Evolutionary conservation across 2,888 invertebrate species (phyloP).

Genomic region (Ceramica pisi): DNA sequence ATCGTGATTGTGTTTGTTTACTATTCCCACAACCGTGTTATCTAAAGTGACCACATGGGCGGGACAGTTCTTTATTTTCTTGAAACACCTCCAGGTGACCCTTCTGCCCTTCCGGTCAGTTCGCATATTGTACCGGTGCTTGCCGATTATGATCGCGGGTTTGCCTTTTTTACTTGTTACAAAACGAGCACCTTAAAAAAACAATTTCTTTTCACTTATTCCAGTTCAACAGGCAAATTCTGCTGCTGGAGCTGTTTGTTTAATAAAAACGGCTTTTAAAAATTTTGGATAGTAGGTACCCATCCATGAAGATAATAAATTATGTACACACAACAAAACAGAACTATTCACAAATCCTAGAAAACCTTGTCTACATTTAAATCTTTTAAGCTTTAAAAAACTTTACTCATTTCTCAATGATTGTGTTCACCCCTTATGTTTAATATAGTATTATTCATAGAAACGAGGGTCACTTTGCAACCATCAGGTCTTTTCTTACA

Average conservation of each 20-base stretch:
- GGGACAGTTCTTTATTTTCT: slow-evolving; percentile 32
- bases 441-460: slow-evolving; percentile 22
- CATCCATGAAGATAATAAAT: background rate
- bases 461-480: slow-evolving; percentile 41
- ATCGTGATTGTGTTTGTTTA: slow-evolving; percentile 36
- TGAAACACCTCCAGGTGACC: slow-evolving; percentile 36
- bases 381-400: background rate
- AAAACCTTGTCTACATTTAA: background rate
- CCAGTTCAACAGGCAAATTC: background rate
- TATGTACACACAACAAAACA: background rate
- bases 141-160: slow-evolving; percentile 34
- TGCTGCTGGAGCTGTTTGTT: background rate
- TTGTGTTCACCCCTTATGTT: slow-evolving; percentile 36
- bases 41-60: slow-evolving; percentile 39
- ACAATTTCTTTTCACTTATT: background rate
- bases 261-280: slow-evolving; percentile 8
- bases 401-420: slow-evolving; percentile 13
- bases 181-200: slow-evolving; percentile 33
- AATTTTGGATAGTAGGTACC: background rate
- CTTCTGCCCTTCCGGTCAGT: slow-evolving; percentile 34
- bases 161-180: slow-evolving; percentile 37
- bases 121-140: slow-evolving; percentile 41
- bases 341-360: background rate
- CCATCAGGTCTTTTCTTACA: slow-evolving; percentile 28
- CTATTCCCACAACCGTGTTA: slow-evolving; percentile 15